Evolutionary conservation across 2,797 vertebrate species (phyloP).

Genomic region (Adelosebastes latens): DNA sequence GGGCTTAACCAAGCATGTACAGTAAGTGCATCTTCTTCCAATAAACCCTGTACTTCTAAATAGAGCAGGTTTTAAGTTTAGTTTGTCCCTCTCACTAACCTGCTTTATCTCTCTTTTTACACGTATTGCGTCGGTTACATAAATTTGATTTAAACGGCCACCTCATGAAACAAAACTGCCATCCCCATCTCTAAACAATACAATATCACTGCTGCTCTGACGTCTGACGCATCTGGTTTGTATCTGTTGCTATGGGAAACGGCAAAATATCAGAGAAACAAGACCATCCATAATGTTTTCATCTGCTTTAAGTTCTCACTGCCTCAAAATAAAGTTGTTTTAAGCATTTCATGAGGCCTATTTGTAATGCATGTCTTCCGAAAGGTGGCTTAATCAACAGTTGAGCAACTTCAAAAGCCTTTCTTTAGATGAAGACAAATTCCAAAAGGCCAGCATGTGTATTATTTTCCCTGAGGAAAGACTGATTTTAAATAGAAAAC

Average conservation of each 20-base stretch:
- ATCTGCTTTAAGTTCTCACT: constrained; percentile 4
- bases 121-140: background rate
- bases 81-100: background rate
- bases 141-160: background rate
- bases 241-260: constrained; percentile 32
- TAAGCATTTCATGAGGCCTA: background rate
- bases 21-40: background rate
- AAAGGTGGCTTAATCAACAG: background rate
- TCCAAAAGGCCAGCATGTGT: background rate
- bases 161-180: constrained; percentile 1
- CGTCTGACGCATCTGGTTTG: constrained; percentile 44
- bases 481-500: constrained; percentile 5
- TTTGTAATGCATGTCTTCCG: background rate
- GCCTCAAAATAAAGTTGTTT: background rate
- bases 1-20: background rate
- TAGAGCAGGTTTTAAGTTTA: background rate
- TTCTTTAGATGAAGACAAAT: background rate
- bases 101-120: background rate
- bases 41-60: background rate
- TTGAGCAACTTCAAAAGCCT: background rate
- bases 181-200: constrained; percentile 8
- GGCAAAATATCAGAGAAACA: constrained; percentile 34
- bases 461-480: background rate
- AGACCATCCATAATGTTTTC: background rate
- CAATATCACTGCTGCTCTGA: constrained; percentile 8